Evolutionary conservation across 2,797 vertebrate genomes (phyloP).

Genomic region (Mycteria americana): DNA sequence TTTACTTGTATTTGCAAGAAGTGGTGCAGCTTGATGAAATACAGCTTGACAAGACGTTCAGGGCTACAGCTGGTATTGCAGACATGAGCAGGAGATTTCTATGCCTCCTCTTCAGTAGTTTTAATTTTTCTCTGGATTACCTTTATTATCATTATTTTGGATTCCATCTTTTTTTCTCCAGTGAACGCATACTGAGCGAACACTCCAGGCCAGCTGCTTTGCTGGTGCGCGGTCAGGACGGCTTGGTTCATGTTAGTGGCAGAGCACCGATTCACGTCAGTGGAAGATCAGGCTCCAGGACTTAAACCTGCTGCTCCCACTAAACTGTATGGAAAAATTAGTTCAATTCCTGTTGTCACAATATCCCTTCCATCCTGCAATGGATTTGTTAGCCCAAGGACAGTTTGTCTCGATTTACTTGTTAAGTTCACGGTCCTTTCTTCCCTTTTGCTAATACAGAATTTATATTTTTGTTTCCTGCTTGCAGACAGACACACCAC

Average conservation of each 20-base stretch:
- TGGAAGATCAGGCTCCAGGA: background rate
- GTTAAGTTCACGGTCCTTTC: background rate
- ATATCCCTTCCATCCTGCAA: background rate
- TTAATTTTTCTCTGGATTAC: background rate
- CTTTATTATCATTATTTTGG: background rate
- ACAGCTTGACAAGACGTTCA: background rate
- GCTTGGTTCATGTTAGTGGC: background rate
- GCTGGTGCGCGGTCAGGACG: background rate
- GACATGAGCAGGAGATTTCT: background rate
- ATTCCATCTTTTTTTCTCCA: background rate
- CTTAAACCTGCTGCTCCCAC: background rate
- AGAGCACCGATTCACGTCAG: rapidly evolving
- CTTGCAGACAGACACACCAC: background rate
- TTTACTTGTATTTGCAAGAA: background rate
- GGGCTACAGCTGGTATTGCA: background rate
- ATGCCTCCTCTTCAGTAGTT: background rate
- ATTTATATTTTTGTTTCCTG: background rate
- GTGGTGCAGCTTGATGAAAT: background rate
- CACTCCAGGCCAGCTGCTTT: background rate
- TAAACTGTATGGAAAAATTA: background rate
- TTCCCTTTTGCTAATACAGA: background rate
- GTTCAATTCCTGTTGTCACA: background rate
- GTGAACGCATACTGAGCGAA: background rate
- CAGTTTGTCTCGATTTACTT: background rate
- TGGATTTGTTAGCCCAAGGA: background rate